Percentiles rank a stretch among this genome's conserved stretches.
Evolutionary conservation across 64 coral and sea anemone genomes (phyloP).

Genomic region (Actinia tenebrosa): DNA sequence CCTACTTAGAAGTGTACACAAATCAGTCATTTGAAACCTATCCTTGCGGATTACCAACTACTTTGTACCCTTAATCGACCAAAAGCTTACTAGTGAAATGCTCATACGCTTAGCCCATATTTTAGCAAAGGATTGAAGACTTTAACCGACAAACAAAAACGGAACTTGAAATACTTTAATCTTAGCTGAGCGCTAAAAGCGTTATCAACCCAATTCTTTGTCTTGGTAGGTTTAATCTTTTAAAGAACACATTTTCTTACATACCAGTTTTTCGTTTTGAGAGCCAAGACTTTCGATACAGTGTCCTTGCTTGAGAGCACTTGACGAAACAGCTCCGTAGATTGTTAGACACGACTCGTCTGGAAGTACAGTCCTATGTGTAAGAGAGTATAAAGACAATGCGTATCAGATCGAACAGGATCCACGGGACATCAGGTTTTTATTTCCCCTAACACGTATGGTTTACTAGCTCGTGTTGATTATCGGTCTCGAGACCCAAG

Average conservation of each 20-base stretch:
- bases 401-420: constrained; percentile 11
- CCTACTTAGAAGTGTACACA: constrained; percentile 2
- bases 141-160: too few relatives aligned
- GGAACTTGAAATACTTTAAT: not conserved
- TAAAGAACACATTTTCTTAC: not conserved
- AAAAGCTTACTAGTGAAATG: not conserved
- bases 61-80: not conserved
- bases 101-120: not conserved
- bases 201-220: not conserved
- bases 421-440: constrained; percentile 13
- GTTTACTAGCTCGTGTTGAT: constrained; percentile 4
- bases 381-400: not conserved
- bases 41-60: not conserved
- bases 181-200: not conserved
- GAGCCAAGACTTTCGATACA: not conserved
- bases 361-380: not conserved
- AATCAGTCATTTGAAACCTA: not conserved
- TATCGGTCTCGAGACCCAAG: constrained; percentile 5
- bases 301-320: not conserved
- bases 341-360: not conserved
- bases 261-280: not conserved
- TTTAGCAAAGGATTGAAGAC: not conserved
- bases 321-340: not conserved
- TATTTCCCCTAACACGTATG: not conserved
- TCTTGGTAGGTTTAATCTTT: not conserved